A percentile compares a stretch with the other conserved stretches of the same genome.
Evolutionary conservation across 1,140 invertebrate genomes (phyloP).

Genomic region (Procambarus clarkii): DNA sequence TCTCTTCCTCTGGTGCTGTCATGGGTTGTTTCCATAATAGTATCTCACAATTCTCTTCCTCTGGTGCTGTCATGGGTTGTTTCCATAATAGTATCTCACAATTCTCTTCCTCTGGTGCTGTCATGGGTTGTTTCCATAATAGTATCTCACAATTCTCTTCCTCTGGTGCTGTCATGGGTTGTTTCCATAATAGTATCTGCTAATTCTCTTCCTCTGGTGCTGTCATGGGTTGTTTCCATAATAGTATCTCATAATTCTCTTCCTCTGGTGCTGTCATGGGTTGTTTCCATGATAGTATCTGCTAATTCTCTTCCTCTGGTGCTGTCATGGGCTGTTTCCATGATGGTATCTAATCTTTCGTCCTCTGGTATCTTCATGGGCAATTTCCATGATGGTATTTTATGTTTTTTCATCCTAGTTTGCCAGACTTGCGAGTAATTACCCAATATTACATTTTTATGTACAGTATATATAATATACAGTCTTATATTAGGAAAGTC

Average conservation of each 20-base stretch:
- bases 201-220: not conserved
- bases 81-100: not conserved
- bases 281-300: not conserved
- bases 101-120: not conserved
- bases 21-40: not conserved
- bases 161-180: not conserved
- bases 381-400: not conserved
- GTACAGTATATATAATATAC: too few species aligned
- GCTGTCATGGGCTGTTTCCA: not conserved
- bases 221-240: not conserved
- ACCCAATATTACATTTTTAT: too few species aligned
- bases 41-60: not conserved
- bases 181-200: not conserved
- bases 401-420: not conserved
- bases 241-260: too few species aligned
- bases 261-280: too few species aligned
- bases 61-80: not conserved
- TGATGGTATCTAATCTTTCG: not conserved
- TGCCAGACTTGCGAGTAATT: too few species aligned
- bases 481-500: too few species aligned
- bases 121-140: not conserved
- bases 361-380: not conserved
- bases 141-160: not conserved
- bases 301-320: not conserved
- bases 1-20: not conserved